These are phyloP conservation scores for Mesaphorura yosii DNA, from an alignment of 1,140 invertebrate species.

Conservation along the genomic window DNA sequence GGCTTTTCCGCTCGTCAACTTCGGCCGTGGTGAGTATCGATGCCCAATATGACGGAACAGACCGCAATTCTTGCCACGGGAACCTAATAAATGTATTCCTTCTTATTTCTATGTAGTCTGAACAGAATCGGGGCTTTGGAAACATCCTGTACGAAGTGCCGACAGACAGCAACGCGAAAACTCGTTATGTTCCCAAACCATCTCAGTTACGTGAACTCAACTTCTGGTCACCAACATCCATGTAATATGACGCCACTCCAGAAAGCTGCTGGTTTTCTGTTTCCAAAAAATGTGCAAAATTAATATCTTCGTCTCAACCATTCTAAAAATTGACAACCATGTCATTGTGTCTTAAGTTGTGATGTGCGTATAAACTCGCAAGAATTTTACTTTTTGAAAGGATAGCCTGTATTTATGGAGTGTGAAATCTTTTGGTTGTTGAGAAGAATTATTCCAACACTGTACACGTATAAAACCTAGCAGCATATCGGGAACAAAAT, in stretches of 20 bases:
- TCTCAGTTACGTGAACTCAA: constrained; percentile 67
- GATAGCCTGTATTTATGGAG: too few relatives aligned
- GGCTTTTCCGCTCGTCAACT: constrained; percentile 21
- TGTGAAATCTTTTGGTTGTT: too few relatives aligned
- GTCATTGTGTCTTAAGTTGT: too few relatives aligned
- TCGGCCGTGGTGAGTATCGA: constrained; percentile 4
- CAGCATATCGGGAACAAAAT: too few relatives aligned
- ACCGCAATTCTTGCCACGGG: neutral
- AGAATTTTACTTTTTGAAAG: too few relatives aligned
- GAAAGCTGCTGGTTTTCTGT: neutral
- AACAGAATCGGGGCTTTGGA: neutral
- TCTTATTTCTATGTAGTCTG: neutral
- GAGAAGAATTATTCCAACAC: too few relatives aligned
- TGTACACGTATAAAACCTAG: too few relatives aligned
- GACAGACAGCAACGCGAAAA: constrained; percentile 9
- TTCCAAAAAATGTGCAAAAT: too few relatives aligned
- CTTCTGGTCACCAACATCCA: constrained; percentile 69
- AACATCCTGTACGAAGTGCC: constrained; percentile 17
- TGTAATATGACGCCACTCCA: constrained; percentile 42
- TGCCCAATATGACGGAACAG: too few relatives aligned
- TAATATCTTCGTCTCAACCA: too few relatives aligned
- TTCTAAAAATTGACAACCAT: too few relatives aligned
- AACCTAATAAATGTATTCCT: neutral
- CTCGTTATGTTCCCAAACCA: constrained; percentile 37
- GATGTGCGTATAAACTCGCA: too few relatives aligned